Percentiles rank a stretch among this genome's conserved stretches.
Conservation (phyloP, 37 sponge, comb jelly and placozoan species). For the Petrosia ficiformis region DNA sequence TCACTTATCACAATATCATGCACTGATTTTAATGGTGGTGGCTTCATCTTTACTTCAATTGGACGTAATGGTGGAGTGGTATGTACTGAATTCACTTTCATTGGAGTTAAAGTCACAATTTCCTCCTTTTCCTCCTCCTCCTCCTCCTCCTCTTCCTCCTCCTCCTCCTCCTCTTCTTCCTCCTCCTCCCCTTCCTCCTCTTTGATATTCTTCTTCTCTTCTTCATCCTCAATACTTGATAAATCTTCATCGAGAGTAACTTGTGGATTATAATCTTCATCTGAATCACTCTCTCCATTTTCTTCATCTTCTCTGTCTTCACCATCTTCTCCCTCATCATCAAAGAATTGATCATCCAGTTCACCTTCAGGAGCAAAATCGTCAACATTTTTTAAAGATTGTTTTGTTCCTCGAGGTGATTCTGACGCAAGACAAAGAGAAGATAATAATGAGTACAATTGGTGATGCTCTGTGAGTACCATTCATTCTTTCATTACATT, state of each 20-base stretch:
- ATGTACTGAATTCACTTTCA: neutral
- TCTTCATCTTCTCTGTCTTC: slow-evolving; percentile 23
- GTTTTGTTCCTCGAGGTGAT: neutral
- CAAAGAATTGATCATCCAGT: slow-evolving; percentile 21
- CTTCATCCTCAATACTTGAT: neutral
- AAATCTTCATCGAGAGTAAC: slow-evolving; percentile 43
- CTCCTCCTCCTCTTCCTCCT: neutral
- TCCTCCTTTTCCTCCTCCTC: neutral
- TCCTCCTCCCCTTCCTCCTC: neutral
- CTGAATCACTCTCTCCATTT: slow-evolving; percentile 24
- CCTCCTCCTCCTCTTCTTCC: neutral
- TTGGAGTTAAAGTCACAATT: neutral
- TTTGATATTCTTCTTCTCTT: neutral
- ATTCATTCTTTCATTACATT: too few species aligned
- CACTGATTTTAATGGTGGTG: slow-evolving; percentile 37
- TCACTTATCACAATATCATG: slow-evolving; percentile 54
- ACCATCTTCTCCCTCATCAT: slow-evolving; percentile 23
- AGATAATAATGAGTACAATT: too few species aligned
- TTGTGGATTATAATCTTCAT: slow-evolving; percentile 18
- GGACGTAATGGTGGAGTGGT: slow-evolving; percentile 2
- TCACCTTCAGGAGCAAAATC: slow-evolving; percentile 70
- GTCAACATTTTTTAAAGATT: slow-evolving; percentile 8
- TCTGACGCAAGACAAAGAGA: too few species aligned
- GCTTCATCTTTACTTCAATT: neutral
- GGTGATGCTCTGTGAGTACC: too few species aligned